phyloP scores from a whole-genome alignment of 2,888 invertebrate genomes.

The Sphaerophoria rueppellii region DNA sequence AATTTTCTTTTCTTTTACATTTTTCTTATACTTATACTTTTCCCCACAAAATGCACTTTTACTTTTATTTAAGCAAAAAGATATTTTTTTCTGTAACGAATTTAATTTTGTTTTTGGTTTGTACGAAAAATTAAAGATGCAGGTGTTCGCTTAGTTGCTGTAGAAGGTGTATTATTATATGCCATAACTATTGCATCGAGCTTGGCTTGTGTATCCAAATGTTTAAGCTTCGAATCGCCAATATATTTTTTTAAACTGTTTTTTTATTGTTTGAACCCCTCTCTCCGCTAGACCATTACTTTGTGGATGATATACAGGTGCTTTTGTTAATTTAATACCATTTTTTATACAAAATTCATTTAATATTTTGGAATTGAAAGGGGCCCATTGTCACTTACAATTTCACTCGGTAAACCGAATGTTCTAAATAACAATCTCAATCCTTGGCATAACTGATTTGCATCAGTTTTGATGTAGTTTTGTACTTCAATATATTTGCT shows the following conservation, averaged over 20 bases:
- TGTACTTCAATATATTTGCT: conserved; percentile 80
- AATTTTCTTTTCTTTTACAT: background rate
- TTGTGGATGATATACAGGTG: conserved; percentile 74
- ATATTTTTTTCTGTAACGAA: conserved; percentile 27
- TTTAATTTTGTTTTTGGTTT: conserved; percentile 28
- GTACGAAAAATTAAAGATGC: conserved; percentile 30
- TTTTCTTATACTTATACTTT: conserved; percentile 13
- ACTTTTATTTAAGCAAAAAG: conserved; percentile 3
- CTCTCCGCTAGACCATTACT: conserved; percentile 74
- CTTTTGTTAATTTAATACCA: conserved; percentile 69
- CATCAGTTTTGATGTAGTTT: conserved; percentile 64
- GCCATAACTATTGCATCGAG: conserved; percentile 26
- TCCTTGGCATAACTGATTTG: conserved; percentile 51
- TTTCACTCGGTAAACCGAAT: conserved; percentile 72
- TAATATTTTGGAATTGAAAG: conserved; percentile 50
- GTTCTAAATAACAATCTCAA: conserved; percentile 69
- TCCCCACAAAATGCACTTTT: conserved; percentile 29
- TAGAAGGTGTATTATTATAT: conserved; percentile 23
- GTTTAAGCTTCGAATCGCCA: conserved; percentile 34
- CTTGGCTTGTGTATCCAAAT: conserved; percentile 29
- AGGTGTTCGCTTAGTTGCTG: conserved; percentile 31
- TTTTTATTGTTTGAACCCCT: conserved; percentile 72
- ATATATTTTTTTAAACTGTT: conserved; percentile 66
- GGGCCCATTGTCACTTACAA: conserved; percentile 74
- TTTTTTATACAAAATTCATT: conserved; percentile 40